Conservation (phyloP, 2,888 invertebrate genomes). For the Hetaerina titia region DNA sequence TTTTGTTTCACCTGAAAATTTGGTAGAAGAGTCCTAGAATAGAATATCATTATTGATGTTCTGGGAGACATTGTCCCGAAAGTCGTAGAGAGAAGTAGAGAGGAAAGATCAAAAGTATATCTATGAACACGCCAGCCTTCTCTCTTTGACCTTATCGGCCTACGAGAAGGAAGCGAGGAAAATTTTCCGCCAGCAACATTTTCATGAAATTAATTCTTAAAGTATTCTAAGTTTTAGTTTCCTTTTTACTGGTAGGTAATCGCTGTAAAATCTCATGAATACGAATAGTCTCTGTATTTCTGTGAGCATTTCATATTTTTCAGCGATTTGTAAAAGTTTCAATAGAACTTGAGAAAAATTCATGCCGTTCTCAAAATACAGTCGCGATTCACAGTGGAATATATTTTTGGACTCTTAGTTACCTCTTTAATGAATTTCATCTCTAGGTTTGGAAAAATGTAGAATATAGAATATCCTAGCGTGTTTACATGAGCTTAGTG, state of each 20-base stretch:
- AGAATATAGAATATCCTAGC: too few species aligned
- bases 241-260: background rate
- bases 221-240: background rate
- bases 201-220: background rate
- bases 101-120: background rate
- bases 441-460: too few species aligned
- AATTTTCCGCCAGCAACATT: background rate
- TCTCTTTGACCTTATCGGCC: background rate
- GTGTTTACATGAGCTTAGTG: too few species aligned
- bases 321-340: background rate
- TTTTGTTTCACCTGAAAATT: background rate
- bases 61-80: background rate
- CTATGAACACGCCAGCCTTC: background rate
- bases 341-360: background rate
- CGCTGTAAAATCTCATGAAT: background rate
- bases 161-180: background rate
- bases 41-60: background rate
- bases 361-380: background rate
- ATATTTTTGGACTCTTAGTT: too few species aligned
- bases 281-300: background rate
- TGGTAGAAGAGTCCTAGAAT: background rate
- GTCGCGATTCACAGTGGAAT: too few species aligned
- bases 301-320: background rate
- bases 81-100: background rate
- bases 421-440: too few species aligned